Base-by-base conservation (phyloP, 1,140 invertebrate genomes). In the Papilio machaon region DNA sequence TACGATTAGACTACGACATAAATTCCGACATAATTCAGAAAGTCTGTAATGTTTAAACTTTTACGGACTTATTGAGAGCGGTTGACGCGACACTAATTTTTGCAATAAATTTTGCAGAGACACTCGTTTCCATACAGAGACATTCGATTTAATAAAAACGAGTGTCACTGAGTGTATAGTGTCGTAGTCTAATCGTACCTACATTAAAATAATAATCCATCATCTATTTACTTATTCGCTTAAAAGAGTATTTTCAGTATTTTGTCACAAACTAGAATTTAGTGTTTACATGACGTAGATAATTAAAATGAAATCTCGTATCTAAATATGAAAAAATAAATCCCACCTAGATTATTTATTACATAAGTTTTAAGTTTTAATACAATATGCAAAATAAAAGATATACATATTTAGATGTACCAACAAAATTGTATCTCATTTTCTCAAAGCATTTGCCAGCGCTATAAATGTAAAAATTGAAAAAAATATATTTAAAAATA, bases 321-420 rank as follows among this genome's bases (percentile, higher is more conserved):
- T 86, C 43, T 90, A 90, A 86, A 79, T 87, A 77, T 85, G 84
- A 86, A 87, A 88, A 88, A 89, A 85, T 91, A 88, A 89, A 89
- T 92, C 92, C 92, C 92, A 94, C 92, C 92, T 94, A 93, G 91
- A 86, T 92, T 89, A 88, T 87, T 89, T 92, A 92, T 88, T 81
- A 77, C 82, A 82, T 93, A 91, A 92, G 91, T 85, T 83, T 90
- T 88, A 86, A 91, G 87, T 88, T 85, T 85, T 87, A 90, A 85
- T 86, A 43, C 73, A 86, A 84, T 52, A 85, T 79, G 13, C 46
- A 84, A 76, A 81, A 77, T 77, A 52, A 82, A 78, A 80, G n/a
- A n/a, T n/a, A n/a, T n/a, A 58, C n/a, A 77, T 54, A 49, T 35
- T 38, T 77, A 43, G 46, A 17, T 46, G 76, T 78, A 78, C 49